Evolutionary conservation across 2,113 vertebrate genomes (phyloP).

Genomic region (Ahaetulla prasina): DNA sequence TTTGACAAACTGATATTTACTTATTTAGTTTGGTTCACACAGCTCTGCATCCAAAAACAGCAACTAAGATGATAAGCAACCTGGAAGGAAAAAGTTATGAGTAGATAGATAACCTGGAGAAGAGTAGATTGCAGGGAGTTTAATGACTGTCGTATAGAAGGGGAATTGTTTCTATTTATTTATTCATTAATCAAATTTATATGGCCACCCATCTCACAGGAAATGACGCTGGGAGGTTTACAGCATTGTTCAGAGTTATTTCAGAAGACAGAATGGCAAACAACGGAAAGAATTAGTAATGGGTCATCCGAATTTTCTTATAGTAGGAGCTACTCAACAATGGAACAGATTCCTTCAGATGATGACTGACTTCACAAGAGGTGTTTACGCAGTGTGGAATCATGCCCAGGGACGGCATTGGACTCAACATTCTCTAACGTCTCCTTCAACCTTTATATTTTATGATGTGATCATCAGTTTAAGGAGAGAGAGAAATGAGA

Average conservation of each 20-base stretch:
- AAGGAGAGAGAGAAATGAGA: neutral
- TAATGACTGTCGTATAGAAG: neutral
- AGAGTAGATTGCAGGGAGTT: neutral
- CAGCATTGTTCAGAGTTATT: neutral
- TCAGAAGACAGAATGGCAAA: neutral
- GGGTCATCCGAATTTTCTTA: neutral
- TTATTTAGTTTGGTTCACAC: neutral
- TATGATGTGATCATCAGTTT: neutral
- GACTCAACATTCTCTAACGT: neutral
- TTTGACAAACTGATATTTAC: neutral
- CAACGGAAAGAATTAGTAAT: neutral
- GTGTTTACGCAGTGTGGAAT: neutral
- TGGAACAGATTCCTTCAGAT: neutral
- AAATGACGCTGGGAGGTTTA: neutral
- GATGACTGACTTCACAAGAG: neutral
- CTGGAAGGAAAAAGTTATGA: neutral
- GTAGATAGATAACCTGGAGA: neutral
- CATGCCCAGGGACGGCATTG: neutral
- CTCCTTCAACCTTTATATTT: neutral
- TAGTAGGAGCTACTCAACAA: neutral
- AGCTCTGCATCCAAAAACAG: neutral
- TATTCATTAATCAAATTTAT: neutral
- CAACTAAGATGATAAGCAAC: neutral
- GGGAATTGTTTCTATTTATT: neutral
- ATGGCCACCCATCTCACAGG: neutral